Evolutionary conservation across 1,140 invertebrate genomes (phyloP).

Genomic region (Octopus sinensis): DNA sequence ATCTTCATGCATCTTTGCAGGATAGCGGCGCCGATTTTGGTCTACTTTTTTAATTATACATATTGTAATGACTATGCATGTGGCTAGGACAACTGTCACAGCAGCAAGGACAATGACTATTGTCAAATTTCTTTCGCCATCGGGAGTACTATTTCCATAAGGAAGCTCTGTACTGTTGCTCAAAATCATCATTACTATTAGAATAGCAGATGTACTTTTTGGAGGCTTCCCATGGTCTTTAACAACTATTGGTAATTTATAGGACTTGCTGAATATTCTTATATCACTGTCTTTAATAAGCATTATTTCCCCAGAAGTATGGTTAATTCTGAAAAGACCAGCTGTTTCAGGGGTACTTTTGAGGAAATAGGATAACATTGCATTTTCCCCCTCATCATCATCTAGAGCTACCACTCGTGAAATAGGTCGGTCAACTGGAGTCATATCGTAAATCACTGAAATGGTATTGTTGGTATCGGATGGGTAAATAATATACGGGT

Average conservation of each 20-base stretch:
- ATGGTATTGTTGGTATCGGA: conserved; percentile 37
- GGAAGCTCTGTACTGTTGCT: conserved; percentile 32
- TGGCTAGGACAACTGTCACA: conserved; percentile 41
- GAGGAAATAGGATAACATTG: conserved; percentile 30
- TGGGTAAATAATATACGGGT: conserved; percentile 63
- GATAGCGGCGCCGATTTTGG: conserved; percentile 32
- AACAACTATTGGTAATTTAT: conserved; percentile 29
- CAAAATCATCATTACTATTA: conserved; percentile 37
- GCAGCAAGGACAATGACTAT: conserved; percentile 45
- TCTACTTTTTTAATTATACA: conserved; percentile 43
- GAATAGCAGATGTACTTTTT: conserved; percentile 49
- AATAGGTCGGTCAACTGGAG: conserved; percentile 31
- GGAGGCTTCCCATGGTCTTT: conserved; percentile 34
- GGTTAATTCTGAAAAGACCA: conserved; percentile 81
- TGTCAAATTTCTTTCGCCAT: conserved; percentile 36
- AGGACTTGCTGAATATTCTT: conserved; percentile 41
- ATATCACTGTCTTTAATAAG: conserved; percentile 73
- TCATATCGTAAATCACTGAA: conserved; percentile 29
- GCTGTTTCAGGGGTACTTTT: conserved; percentile 49
- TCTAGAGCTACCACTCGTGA: conserved; percentile 37
- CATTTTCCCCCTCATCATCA: conserved; percentile 35
- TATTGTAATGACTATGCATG: conserved; percentile 44
- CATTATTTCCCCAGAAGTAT: conserved; percentile 79
- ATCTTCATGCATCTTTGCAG: conserved; percentile 37
- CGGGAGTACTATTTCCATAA: neutral